phyloP scores from a whole-genome alignment of 1,140 invertebrate genomes.

The Drosophila paulistorum region DNA sequence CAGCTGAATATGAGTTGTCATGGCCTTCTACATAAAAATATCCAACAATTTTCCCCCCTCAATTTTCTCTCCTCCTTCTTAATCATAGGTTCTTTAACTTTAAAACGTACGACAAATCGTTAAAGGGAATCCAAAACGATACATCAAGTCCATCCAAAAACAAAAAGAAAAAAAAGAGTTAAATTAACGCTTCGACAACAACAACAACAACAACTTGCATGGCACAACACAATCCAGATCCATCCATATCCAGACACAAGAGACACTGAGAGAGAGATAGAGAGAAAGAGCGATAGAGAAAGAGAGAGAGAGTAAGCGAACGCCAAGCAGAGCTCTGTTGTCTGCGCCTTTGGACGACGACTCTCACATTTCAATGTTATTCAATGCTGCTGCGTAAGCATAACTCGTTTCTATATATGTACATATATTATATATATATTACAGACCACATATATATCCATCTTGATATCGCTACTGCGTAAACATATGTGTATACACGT shows the following conservation, averaged over 20 bases:
- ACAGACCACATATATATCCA: slow-evolving; percentile 9
- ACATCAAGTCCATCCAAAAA: slow-evolving; percentile 74
- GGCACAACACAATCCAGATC: slow-evolving; percentile 8
- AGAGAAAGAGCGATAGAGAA: background rate
- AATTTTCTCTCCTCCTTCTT: background rate
- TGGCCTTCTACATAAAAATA: background rate
- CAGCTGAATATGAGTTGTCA: background rate
- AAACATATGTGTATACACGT: background rate
- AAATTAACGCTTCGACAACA: slow-evolving; percentile 39
- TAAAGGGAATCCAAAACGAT: slow-evolving; percentile 79
- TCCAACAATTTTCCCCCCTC: background rate
- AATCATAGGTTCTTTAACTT: slow-evolving; percentile 33
- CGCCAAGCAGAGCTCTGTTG: slow-evolving; percentile 29
- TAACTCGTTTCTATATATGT: slow-evolving; percentile 10
- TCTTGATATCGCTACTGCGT: slow-evolving; percentile 3
- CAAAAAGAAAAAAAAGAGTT: background rate
- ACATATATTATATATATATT: slow-evolving; percentile 14
- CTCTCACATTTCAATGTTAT: slow-evolving; percentile 8
- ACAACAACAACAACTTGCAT: slow-evolving; percentile 51
- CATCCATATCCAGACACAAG: background rate
- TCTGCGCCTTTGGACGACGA: slow-evolving; percentile 6
- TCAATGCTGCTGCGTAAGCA: slow-evolving; percentile 5
- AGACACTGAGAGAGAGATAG: background rate
- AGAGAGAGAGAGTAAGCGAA: slow-evolving; percentile 6
- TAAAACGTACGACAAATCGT: slow-evolving; percentile 62